Base-by-base conservation (phyloP, 2,888 invertebrate species). In the Dendrolimus houi region DNA sequence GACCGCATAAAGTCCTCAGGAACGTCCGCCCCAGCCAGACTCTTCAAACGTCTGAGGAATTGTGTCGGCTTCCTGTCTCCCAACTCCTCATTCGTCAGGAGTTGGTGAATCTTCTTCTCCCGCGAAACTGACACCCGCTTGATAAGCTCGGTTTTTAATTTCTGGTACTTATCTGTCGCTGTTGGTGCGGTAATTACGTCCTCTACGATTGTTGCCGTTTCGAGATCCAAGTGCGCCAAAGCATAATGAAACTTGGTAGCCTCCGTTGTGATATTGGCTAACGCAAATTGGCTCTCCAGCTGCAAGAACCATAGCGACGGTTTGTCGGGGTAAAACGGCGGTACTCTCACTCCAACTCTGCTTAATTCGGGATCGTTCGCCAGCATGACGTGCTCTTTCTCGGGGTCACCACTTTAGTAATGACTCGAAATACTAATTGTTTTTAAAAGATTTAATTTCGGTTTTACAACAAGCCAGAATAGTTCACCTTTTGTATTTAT, bases 11-110 rank as follows among this genome's bases (percentile, higher is more conserved):
- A 63, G 1, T 61, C 61, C 1, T 63, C 60, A 0, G 62, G 57
- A 1, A 64, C 57, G 1, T 0, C 47, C 0, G 57, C 52, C 2
- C 65, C 64, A 1, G 67, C 64, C 2, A 66, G 55, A 47, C 54
- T 14, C 13, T 58, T 57, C 2, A 66, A 52, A 40, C 65, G 64
- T 0, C 65, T 53, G 0, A 65, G 57, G 54, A 65, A 66, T 29
- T 65, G 64, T 1, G 65, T 65, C 1, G 65, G 64, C 13, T 62
- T 63, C 14, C 66, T 55, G 52, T 67, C 66, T 7, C 64, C 67
- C 0, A 66, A 52, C 54, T 67, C 64, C 47, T 65, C 63, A 14
- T 65, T 62, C 54, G 58, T 59, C 12, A 67, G 55, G 1, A 65
- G 57, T 17, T 68, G 66, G 54, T 65, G 62, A 1, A 62, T 17